Base-by-base conservation (phyloP, 2,797 vertebrate genomes). In the Sebastes iracundus region DNA sequence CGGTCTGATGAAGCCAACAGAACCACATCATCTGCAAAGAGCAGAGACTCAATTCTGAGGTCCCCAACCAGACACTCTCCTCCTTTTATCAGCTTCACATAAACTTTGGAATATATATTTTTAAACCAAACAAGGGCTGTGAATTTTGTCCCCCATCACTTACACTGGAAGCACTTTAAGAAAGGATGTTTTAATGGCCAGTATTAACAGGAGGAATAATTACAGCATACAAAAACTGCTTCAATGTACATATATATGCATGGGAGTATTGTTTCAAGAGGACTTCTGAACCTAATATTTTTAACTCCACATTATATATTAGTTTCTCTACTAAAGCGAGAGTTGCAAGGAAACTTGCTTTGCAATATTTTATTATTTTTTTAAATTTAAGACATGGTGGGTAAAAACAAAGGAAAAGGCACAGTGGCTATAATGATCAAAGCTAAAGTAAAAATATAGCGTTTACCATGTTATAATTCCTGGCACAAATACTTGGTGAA, bases 331-430 rank as follows among this genome's bases (percentile, higher is more conserved):
- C 65, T 52, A 20, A 55, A 56, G 42, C 2, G 20, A 72, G 33
- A 63, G 25, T 68, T 84, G 33, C 58, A 35, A 63, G 52, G 55
- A 79, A 79, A 59, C n/a, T 33, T 75, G 7, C 23, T 38, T 30
- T 53, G 33, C 56, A 25, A 53, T 38, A 38, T 38, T 38, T 38
- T 38, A 0, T 52, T 5, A 56, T 80, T n/a, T 18, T n/a, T n/a
- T 22, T 64, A 23, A 81, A 71, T 82, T 71, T 35, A 18, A 49
- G 38, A 52, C 14, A 13, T 2, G 9, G 1, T n/a, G 18, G 28
- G 20, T 35, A 7, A 58, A 64, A 35, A 10, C 0, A 32, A 66
- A 73, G 63, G 27, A 28, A 75, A 64, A 77, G 71, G 3, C 61
- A 62, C 66, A 79, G 76, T n/a, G 6, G 62, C 33, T 16, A 33